These are phyloP conservation scores for Mesocricetus auratus DNA, from an alignment of 2,113 vertebrate genomes.

Conservation along the genomic window DNA sequence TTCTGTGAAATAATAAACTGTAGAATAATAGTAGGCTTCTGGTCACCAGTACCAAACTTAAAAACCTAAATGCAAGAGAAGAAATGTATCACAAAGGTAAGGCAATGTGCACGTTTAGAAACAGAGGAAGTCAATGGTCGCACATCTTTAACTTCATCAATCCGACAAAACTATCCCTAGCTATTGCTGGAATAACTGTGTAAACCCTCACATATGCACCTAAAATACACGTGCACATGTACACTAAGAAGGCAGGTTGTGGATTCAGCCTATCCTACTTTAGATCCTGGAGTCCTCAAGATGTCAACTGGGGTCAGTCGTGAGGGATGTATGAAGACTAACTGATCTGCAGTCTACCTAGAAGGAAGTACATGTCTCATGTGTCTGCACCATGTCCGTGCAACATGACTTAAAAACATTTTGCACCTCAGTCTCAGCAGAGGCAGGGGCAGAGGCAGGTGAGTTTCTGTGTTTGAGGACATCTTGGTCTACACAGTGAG, in stretches of 20 bases:
- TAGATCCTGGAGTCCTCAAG: conserved; percentile 6
- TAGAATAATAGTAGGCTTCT: not conserved
- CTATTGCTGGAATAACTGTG: conserved; percentile 33
- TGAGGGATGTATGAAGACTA: not conserved
- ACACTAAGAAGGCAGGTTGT: not conserved
- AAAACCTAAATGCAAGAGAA: conserved; percentile 47
- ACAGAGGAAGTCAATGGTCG: not conserved
- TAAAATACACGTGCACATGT: conserved; percentile 30
- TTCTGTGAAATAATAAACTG: conserved; percentile 31
- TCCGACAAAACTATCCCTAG: conserved; percentile 16
- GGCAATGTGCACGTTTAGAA: not conserved
- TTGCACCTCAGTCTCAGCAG: not conserved
- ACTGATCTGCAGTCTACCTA: conserved; percentile 4
- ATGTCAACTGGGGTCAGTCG: not conserved
- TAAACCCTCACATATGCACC: not conserved
- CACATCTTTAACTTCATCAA: not conserved
- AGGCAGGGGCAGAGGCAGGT: not conserved
- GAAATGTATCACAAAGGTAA: conserved; percentile 9
- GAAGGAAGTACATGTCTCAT: conserved; percentile 7
- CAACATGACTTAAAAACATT: not conserved
- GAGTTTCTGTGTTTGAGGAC: not conserved
- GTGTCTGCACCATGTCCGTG: not conserved
- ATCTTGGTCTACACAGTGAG: not conserved
- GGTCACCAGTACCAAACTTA: not conserved
- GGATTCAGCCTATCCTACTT: conserved; percentile 20